These are phyloP conservation scores for Oedothorax gibbosus DNA, from an alignment of 1,140 invertebrate genomes.

Conservation along the genomic window DNA sequence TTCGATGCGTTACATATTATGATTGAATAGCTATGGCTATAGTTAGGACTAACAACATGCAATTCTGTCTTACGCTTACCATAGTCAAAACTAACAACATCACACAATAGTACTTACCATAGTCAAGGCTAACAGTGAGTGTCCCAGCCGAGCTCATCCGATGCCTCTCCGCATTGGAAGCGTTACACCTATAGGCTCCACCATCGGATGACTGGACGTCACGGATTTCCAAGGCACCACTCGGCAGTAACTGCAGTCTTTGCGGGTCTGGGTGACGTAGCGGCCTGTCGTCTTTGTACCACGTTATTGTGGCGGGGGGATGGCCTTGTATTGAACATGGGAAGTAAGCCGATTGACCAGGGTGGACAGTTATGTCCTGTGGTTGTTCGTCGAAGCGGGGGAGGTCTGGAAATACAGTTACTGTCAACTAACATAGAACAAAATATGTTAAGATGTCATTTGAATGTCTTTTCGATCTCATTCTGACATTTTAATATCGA, in stretches of 20 bases:
- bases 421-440: too few relatives aligned
- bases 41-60: too few relatives aligned
- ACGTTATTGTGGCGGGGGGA: constrained; percentile 75
- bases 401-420: constrained; percentile 69
- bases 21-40: too few relatives aligned
- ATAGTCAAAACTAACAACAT: too few relatives aligned
- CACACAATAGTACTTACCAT: constrained; percentile 73
- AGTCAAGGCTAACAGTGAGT: constrained; percentile 75
- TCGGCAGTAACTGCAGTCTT: constrained; percentile 81
- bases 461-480: too few relatives aligned
- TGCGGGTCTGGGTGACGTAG: constrained; percentile 76
- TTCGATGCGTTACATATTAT: too few relatives aligned
- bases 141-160: constrained; percentile 78
- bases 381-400: constrained; percentile 77
- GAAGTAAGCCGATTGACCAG: constrained; percentile 76
- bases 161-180: constrained; percentile 73
- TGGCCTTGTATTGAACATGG: constrained; percentile 71
- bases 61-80: too few relatives aligned
- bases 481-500: too few relatives aligned
- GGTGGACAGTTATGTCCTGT: constrained; percentile 75
- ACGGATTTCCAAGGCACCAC: constrained; percentile 85
- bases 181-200: constrained; percentile 82
- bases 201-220: constrained; percentile 79
- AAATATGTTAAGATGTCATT: too few relatives aligned
- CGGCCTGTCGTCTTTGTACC: constrained; percentile 83